phyloP scores from a whole-genome alignment of 2,888 invertebrate species.

The Steinernema scapterisci region DNA sequence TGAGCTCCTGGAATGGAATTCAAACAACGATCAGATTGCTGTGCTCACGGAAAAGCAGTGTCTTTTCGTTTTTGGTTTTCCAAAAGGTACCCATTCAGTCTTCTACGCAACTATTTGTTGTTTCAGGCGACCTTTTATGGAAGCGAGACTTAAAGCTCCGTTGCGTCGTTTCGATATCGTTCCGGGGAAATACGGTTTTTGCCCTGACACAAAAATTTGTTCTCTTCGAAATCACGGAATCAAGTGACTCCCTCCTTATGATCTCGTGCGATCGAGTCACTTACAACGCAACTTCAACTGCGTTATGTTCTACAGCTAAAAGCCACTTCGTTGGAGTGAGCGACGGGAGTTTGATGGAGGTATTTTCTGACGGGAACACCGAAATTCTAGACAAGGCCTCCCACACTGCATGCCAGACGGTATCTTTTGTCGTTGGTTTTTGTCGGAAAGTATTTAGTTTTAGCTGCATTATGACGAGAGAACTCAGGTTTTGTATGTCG shows the following conservation, averaged over 20 bases:
- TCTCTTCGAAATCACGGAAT: background rate
- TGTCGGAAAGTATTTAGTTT: background rate
- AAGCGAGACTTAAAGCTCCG: background rate
- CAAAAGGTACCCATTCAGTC: too few species aligned
- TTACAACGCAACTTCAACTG: constrained; percentile 4
- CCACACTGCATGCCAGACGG: background rate
- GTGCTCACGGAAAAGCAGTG: background rate
- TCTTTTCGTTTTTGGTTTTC: background rate
- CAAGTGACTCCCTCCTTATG: background rate
- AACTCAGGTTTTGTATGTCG: background rate
- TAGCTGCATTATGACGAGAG: constrained; percentile 2
- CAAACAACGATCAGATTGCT: background rate
- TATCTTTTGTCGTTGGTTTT: background rate
- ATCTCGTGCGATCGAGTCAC: constrained; percentile 1
- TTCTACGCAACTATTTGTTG: too few species aligned
- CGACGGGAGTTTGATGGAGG: constrained; percentile 1
- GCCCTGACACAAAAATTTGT: background rate
- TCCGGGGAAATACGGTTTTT: background rate
- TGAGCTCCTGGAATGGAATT: constrained; percentile 16
- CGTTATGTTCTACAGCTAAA: background rate
- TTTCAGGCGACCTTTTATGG: background rate
- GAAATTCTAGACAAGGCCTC: background rate
- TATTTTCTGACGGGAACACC: background rate
- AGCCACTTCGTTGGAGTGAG: background rate
- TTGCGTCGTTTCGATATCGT: background rate